phyloP scores from a whole-genome alignment of 2,113 vertebrate species.

The Hippolais icterina region DNA sequence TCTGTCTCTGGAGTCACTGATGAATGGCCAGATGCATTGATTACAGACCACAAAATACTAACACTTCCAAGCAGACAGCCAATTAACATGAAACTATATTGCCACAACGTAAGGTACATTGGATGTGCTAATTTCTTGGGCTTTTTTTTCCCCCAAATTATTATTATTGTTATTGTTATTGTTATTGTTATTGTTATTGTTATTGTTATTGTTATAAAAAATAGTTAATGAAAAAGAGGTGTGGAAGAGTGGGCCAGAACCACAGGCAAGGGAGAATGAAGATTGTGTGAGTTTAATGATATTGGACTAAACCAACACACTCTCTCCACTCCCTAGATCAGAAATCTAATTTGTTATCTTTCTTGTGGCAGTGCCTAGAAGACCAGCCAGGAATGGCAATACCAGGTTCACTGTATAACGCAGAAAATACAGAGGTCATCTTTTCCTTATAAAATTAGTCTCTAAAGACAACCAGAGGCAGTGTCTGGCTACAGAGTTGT shows the following conservation, averaged over 20 bases:
- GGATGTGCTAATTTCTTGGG: background rate
- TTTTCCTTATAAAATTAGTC: background rate
- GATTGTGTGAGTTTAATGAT: background rate
- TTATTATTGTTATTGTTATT: background rate
- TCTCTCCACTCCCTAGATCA: background rate
- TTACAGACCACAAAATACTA: constrained; percentile 27
- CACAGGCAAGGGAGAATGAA: background rate
- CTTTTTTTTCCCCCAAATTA: background rate
- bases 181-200: background rate
- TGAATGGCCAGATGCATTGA: constrained; percentile 32
- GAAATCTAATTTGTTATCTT: constrained; percentile 14
- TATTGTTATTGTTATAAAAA: background rate
- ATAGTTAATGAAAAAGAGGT: background rate
- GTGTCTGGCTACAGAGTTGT: background rate
- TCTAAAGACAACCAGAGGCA: background rate
- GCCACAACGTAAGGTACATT: background rate
- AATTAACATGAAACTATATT: constrained; percentile 39
- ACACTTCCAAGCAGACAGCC: constrained; percentile 6
- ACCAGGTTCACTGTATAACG: background rate
- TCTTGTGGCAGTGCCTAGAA: background rate
- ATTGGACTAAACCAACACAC: background rate
- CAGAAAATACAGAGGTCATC: background rate
- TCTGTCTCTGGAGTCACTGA: background rate
- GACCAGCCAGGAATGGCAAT: background rate
- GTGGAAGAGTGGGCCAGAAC: background rate